A percentile compares a stretch with the other conserved stretches of the same genome.
Evolutionary conservation across 1,140 invertebrate genomes (phyloP).

Genomic region (Lordiphosa collinella): DNA sequence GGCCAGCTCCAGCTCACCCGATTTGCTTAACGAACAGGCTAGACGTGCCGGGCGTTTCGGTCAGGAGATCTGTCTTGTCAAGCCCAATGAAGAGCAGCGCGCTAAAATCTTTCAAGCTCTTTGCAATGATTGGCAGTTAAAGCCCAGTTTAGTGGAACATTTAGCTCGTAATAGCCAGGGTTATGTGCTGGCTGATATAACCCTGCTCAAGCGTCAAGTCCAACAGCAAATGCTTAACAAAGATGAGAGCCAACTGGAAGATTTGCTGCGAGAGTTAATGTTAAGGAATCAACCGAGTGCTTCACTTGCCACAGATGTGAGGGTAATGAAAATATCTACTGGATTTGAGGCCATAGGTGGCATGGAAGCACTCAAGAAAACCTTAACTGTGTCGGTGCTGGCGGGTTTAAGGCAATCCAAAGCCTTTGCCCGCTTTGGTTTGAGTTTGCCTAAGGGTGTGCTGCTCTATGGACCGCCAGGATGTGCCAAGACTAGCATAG

Average conservation of each 20-base stretch:
- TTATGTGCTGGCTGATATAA: constrained; percentile 58
- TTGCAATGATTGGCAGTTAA: constrained; percentile 5
- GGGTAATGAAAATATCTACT: constrained; percentile 79
- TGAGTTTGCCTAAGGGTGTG: constrained; percentile 82
- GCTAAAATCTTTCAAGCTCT: constrained; percentile 27
- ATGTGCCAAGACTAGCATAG: constrained; percentile 88
- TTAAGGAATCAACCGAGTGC: constrained; percentile 77
- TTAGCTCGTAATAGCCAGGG: constrained; percentile 66
- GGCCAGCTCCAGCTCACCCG: constrained; percentile 75
- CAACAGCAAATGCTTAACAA: constrained; percentile 25
- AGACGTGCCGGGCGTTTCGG: constrained; percentile 78
- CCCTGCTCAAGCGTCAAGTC: constrained; percentile 45
- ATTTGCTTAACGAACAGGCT: constrained; percentile 68
- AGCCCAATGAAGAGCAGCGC: constrained; percentile 81
- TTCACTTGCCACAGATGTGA: constrained; percentile 81
- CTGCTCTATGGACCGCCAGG: constrained; percentile 89
- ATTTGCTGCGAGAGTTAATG: constrained; percentile 26
- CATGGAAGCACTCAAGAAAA: constrained; percentile 83
- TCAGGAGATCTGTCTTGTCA: constrained; percentile 81
- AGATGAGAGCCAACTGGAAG: constrained; percentile 12
- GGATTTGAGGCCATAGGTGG: constrained; percentile 85
- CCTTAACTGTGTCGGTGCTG: constrained; percentile 83
- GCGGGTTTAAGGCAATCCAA: constrained; percentile 84
- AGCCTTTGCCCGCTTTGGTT: constrained; percentile 82
- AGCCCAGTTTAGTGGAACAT: constrained; percentile 20